phyloP scores from a whole-genome alignment of 2,888 invertebrate genomes.

The Smittia aterrima region DNA sequence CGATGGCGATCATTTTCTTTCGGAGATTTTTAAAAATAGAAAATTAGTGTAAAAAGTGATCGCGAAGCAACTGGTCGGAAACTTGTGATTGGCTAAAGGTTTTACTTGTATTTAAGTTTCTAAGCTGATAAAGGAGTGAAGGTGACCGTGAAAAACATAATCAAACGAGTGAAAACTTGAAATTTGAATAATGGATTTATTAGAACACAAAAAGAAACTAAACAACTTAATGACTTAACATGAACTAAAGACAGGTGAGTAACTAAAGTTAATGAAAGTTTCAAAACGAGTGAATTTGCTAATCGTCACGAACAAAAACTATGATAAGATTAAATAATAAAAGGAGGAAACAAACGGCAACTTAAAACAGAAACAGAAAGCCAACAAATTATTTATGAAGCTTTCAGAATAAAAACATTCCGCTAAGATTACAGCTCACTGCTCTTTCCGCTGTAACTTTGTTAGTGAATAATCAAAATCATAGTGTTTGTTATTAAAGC shows the following conservation, averaged over 20 bases:
- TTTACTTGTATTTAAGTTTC: conserved; percentile 8
- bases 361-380: conserved; percentile 14
- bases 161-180: background rate
- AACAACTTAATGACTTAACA: conserved; percentile 26
- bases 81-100: conserved; percentile 11
- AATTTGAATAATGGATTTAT: background rate
- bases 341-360: background rate
- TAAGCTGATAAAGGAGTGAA: background rate
- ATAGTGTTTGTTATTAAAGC: conserved; percentile 34
- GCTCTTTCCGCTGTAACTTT: conserved; percentile 13
- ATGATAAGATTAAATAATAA: background rate
- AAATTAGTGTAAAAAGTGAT: conserved; percentile 23
- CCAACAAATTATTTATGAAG: background rate
- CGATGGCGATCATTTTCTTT: background rate
- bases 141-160: conserved; percentile 11
- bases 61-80: background rate
- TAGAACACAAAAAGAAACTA: background rate
- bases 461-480: conserved; percentile 34
- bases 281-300: conserved; percentile 35
- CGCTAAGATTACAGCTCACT: background rate
- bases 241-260: conserved; percentile 23
- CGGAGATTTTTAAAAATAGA: conserved; percentile 17
- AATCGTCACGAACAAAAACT: background rate
- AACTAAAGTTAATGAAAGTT: conserved; percentile 2
- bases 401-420: background rate